Evolutionary conservation across 2,113 vertebrate species (phyloP).

Genomic region (Psittacula cyanocephala): DNA sequence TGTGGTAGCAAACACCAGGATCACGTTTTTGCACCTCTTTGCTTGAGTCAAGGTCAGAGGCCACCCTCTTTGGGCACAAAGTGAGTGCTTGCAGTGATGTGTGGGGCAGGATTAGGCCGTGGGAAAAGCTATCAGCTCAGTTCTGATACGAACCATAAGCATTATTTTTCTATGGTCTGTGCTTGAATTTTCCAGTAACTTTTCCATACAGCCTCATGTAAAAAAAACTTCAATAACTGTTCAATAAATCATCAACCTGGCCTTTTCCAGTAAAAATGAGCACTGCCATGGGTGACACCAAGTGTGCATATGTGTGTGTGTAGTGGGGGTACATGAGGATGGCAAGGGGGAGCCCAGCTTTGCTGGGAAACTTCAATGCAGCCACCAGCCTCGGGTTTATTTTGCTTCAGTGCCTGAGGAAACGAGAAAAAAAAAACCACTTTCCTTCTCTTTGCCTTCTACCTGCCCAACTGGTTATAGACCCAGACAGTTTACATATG

Average conservation of each 20-base stretch:
- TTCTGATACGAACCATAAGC: fast-evolving
- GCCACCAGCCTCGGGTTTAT: conserved; percentile 43
- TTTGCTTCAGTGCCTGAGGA: conserved; percentile 49
- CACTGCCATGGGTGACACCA: conserved; percentile 25
- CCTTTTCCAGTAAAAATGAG: conserved; percentile 68
- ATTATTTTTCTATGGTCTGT: neutral
- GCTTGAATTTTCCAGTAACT: conserved; percentile 49
- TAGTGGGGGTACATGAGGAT: neutral
- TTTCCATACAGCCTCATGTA: conserved; percentile 41
- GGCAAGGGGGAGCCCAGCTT: neutral
- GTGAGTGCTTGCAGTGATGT: fast-evolving
- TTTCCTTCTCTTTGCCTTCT: conserved; percentile 77
- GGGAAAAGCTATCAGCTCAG: fast-evolving
- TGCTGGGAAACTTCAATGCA: conserved; percentile 20
- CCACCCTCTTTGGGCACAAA: neutral
- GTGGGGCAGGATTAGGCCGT: neutral
- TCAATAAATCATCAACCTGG: conserved; percentile 76
- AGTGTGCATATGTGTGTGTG: neutral
- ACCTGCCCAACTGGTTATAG: conserved; percentile 84
- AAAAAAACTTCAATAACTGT: conserved; percentile 73
- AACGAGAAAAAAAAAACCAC: neutral
- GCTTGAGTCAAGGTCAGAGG: neutral
- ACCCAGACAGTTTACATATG: conserved; percentile 96
- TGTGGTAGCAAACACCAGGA: neutral
- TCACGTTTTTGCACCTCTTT: neutral